Percentiles rank a stretch among this genome's conserved stretches.
These are phyloP conservation scores for Papilio machaon DNA, from an alignment of 1,140 invertebrate genomes.

Conservation along the genomic window DNA sequence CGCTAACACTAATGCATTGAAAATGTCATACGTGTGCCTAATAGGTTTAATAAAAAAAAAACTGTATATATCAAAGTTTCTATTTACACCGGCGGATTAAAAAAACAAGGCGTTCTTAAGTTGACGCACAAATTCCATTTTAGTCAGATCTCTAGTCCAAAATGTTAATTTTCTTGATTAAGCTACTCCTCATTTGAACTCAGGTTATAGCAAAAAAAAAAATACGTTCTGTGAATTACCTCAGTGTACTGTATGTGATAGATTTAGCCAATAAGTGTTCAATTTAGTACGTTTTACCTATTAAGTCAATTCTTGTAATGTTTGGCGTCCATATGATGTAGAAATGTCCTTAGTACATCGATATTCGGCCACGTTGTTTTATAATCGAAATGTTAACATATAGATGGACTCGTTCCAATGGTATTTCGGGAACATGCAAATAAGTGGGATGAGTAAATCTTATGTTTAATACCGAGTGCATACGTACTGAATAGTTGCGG, in stretches of 20 bases:
- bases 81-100: constrained; percentile 36
- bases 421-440: not conserved
- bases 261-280: constrained; percentile 81
- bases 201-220: constrained; percentile 57
- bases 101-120: constrained; percentile 39
- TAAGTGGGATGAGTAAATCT: not conserved
- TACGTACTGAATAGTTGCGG: not conserved
- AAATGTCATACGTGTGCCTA: constrained; percentile 22
- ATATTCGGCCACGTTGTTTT: constrained; percentile 43
- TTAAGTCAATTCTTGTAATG: constrained; percentile 76
- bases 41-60: constrained; percentile 24
- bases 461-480: not conserved
- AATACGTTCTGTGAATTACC: constrained; percentile 75
- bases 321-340: constrained; percentile 69
- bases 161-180: constrained; percentile 64
- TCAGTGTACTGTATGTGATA: constrained; percentile 80
- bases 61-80: constrained; percentile 50
- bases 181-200: constrained; percentile 60
- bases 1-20: constrained; percentile 33
- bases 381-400: constrained; percentile 25
- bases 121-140: constrained; percentile 62
- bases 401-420: constrained; percentile 18
- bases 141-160: constrained; percentile 80
- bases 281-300: constrained; percentile 73
- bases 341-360: constrained; percentile 49